Evolutionary conservation across 2,797 vertebrate species (phyloP), one percentile per base, ranked within the genome.

Genomic region (Sciaenops ocellatus): DNA sequence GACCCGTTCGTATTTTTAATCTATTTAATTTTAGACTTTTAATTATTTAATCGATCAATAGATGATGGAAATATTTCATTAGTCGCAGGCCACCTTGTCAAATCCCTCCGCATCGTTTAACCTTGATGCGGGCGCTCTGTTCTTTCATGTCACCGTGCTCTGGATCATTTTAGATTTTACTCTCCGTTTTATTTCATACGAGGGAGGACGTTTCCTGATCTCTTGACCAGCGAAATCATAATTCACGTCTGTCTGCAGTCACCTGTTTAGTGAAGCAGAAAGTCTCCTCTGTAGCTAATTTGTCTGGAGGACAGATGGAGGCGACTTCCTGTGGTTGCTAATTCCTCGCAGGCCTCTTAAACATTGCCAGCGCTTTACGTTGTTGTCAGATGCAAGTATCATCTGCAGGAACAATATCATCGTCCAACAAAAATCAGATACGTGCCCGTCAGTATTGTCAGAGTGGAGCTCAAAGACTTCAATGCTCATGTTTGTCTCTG

Each of bases 251-350:
- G 69, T 67, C 75, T 79, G 20, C 26, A 61, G 60, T 69, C 74
- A 28, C 20, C 52, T 20, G 10, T 73, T 51, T 44, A 44, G 63
- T 44, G 65, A 76, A 76, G 71, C 74, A 41, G 42, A 60, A 64
- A 64, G 24, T 41, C 63, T 47, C 62, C 47, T 28, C 17, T 73
- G 22, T 42, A 11, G 20, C 47, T 51, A 22, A 60, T 56, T 17
- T 59, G 66, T 78, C 67, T 78, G 69, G 70, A 76, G 76, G 73
- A 77, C 60, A 60, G 64, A 65, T 62, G 72, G 62, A 83, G 56
- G 77, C 46, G 77, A 81, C 79, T 68, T 84, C 70, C 79, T 65
- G 76, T 65, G 52, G 70, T 24, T 48, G 61, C 62, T 48, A 57
- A 66, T 79, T 20, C n/a, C 79, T 65, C 55, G 6, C 65, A 52